Percentiles rank a stretch among this genome's conserved stretches.
Conservation (phyloP, 2,888 invertebrate species). For the Monoplex corrugatus region DNA sequence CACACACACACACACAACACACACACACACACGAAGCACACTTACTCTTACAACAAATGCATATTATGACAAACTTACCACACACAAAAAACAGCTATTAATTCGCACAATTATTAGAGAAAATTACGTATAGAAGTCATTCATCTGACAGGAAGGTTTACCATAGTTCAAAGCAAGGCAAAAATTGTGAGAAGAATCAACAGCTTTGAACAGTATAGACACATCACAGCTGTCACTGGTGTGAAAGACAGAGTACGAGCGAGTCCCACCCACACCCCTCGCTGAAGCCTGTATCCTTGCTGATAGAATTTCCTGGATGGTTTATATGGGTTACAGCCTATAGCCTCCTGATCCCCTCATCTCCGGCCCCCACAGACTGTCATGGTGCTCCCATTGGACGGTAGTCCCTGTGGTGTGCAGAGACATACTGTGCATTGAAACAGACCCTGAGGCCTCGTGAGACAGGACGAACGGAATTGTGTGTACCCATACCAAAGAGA, state of each 20-base stretch:
- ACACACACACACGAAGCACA: too few relatives aligned
- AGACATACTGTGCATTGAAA: not conserved
- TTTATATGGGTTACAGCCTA: not conserved
- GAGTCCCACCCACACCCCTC: not conserved
- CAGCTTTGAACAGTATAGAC: too few relatives aligned
- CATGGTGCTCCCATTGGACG: not conserved
- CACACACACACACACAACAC: too few relatives aligned
- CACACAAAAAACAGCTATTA: too few relatives aligned
- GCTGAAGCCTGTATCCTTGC: not conserved
- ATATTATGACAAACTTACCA: too few relatives aligned
- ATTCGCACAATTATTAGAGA: not conserved
- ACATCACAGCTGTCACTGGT: too few relatives aligned
- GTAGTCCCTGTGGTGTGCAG: not conserved
- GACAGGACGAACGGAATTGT: not conserved
- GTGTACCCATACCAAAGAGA: too few relatives aligned
- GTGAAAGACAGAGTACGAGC: not conserved
- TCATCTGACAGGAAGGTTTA: not conserved
- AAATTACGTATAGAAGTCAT: not conserved
- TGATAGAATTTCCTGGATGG: not conserved
- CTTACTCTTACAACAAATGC: too few relatives aligned
- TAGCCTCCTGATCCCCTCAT: not conserved
- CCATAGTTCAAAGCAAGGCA: not conserved
- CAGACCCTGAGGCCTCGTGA: not conserved
- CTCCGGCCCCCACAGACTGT: not conserved
- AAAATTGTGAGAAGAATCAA: too few relatives aligned